Conservation (phyloP, 2,797 vertebrate species). For the Brachymystax lenok region DNA sequence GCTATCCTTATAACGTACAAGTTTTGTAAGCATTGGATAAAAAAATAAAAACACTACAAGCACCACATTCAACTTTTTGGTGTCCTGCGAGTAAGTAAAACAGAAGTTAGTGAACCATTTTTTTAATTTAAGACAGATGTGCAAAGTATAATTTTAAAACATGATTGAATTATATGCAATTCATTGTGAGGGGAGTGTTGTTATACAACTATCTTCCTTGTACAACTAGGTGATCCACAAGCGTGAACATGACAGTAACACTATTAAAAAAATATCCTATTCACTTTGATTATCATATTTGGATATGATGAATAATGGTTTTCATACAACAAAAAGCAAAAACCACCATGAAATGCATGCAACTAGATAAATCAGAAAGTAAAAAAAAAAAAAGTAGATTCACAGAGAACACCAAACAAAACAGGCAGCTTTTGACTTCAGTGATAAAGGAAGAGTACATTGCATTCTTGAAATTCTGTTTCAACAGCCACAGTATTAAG, state of each 20-base stretch:
- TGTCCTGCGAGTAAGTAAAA: constrained; percentile 44
- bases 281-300: constrained; percentile 10
- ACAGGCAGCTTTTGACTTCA: not conserved
- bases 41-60: constrained; percentile 52
- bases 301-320: constrained; percentile 26
- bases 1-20: constrained; percentile 16
- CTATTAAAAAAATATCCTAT: constrained; percentile 3
- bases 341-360: constrained; percentile 57
- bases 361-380: constrained; percentile 44
- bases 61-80: constrained; percentile 50
- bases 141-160: constrained; percentile 61
- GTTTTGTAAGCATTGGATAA: constrained; percentile 69
- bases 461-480: constrained; percentile 64
- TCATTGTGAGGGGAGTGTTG: constrained; percentile 7
- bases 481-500: constrained; percentile 11
- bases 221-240: constrained; percentile 19
- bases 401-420: constrained; percentile 52
- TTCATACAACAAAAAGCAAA: constrained; percentile 17
- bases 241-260: constrained; percentile 22
- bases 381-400: constrained; percentile 71
- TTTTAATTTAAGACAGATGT: constrained; percentile 49
- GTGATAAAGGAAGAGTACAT: constrained; percentile 39
- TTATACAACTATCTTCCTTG: constrained; percentile 30
- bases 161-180: constrained; percentile 47
- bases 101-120: constrained; percentile 6